Evolutionary conservation across 2,797 vertebrate genomes (phyloP), one percentile per base, ranked within the genome.

Genomic region (Ptychobarbus kaznakovi): DNA sequence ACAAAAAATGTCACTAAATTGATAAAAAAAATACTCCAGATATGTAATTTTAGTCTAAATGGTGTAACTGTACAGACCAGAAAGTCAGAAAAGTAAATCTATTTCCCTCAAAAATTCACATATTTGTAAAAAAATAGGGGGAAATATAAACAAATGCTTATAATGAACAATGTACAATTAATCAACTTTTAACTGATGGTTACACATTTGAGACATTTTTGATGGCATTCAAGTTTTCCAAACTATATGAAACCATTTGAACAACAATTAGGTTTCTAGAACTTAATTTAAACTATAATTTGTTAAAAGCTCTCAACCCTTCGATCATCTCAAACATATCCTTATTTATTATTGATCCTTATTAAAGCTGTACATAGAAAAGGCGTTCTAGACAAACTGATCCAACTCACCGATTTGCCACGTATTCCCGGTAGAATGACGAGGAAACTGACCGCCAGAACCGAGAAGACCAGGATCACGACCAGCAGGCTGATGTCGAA

Each of bases 361-460:
- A 18, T 20, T 7, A 32, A 63, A 78, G 13, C 56, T 77, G 22
- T 10, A 28, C n/a, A 18, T 6, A 22, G 3, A 10, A 44, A 13
- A 11, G 68, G 18, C 13, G 46, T 42, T 81, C 13, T 25, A 20
- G 66, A 73, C n/a, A 4, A 74, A 32, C 8, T 18, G 10, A 18
- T 22, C 3, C 32, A 42, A 51, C 69, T 72, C 92, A 99, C 98
- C 93, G 93, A 95, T 92, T 93, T 96, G 32, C 98, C 98, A 0
- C 98, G 97, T 91, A 99, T 99, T 84, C 98, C 98, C 0, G 97
- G 98, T 76, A 96, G 93, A 88, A 99, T 98, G 87, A 99, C 87
- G 75, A 99, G 93, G 83, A 99, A 97, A 89, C 94, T 94, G 90
- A 87, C 87, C 0, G 95, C 92, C 0, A 98, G 85, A 0, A 95